Conservation (phyloP, 2,113 vertebrate species). For the Bubo blakistoni region DNA sequence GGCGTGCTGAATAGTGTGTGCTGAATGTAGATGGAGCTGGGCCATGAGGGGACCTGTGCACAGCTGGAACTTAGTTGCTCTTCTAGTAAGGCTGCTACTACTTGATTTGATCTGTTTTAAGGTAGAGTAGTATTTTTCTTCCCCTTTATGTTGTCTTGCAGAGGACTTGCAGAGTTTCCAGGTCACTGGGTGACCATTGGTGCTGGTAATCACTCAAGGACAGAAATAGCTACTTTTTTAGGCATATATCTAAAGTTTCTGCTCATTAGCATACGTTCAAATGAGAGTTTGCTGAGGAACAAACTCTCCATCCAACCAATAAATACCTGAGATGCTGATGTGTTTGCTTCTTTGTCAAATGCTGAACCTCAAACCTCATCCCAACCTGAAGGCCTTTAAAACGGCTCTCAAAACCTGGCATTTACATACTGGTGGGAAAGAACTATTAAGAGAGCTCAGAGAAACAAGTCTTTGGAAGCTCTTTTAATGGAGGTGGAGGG, state of each 20-base stretch:
- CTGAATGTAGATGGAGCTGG: neutral
- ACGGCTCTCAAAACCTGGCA: neutral
- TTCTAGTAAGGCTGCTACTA: neutral
- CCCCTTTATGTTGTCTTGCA: neutral
- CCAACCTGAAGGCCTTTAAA: neutral
- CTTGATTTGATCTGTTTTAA: neutral
- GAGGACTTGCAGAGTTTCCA: neutral
- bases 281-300: neutral
- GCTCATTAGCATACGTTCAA: neutral
- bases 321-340: slow-evolving; percentile 6
- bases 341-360: neutral
- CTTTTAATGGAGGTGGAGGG: neutral
- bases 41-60: neutral
- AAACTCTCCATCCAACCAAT: neutral
- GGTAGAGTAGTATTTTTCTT: neutral
- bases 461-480: neutral
- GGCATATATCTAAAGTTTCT: neutral
- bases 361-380: neutral
- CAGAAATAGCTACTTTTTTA: neutral
- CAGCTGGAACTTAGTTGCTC: neutral
- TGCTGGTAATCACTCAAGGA: neutral
- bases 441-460: neutral
- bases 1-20: neutral
- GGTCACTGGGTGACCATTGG: neutral
- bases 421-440: neutral